Base-by-base conservation (phyloP, 2,888 invertebrate species). In the Heliconius hortense region DNA sequence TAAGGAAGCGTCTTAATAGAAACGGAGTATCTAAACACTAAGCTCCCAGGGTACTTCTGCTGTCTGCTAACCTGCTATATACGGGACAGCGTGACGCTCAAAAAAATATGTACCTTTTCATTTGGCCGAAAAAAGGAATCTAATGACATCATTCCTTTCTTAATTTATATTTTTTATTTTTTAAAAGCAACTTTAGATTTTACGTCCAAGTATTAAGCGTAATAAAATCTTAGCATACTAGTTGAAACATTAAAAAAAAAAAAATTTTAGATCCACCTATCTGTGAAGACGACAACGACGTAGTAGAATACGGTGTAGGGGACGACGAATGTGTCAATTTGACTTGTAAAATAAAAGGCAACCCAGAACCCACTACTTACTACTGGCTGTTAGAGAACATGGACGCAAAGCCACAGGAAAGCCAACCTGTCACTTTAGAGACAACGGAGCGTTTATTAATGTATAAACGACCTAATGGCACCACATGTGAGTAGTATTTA, bases 331-430 rank as follows among this genome's bases (percentile, higher is more conserved):
- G 85, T 4, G 85, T 93, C 60, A 91, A 93, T 78, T 82, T 94
- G 76, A 91, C 90, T 0, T 94, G 94, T 80, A 87, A 85, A 56
- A 86, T 92, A 64, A 86, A 84, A 60, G 85, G 86, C 2, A 90
- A 90, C 76, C 94, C 94, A 0, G 80, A 81, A 74, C 90, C 92
- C 21, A 76, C 74, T 1, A 79, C 85, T 4, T 93, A 89, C 82
- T 87, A 88, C 69, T 94, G 94, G 94, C 83, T 88, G 72, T 76
- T 91, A 4, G 87, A 90, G 21, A 86, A 88, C 80, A 89, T 87
- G 56, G 75, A 81, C 0, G 84, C 80, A 74, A 85, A 85, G 21
- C 77, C 89, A 71, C 79, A 79, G 10, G 82, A 82, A 66, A 81
- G 81, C 60, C 84, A 85, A 4, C 84, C 87, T 0, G 84, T 86